phyloP scores from a whole-genome alignment of 2,113 vertebrate genomes.

The Xiphophorus hellerii region DNA sequence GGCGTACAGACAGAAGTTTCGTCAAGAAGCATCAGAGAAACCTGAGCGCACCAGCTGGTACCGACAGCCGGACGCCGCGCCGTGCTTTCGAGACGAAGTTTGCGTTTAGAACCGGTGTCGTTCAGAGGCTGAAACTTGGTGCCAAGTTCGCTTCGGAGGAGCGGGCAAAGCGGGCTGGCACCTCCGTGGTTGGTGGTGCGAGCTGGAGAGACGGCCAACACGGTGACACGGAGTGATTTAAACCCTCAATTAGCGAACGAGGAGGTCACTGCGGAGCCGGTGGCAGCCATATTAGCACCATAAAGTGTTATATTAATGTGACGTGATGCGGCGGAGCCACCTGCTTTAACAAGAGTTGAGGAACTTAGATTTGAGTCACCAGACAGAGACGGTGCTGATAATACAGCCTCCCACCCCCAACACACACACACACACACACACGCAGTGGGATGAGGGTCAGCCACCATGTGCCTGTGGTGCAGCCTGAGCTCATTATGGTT shows the following conservation, averaged over 20 bases:
- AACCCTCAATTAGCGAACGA: constrained; percentile 24
- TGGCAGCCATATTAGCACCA: constrained; percentile 56
- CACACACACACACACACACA: neutral
- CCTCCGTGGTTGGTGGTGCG: constrained; percentile 46
- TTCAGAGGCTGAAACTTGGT: constrained; percentile 47
- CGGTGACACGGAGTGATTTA: constrained; percentile 6
- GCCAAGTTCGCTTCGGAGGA: constrained; percentile 56
- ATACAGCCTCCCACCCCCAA: constrained; percentile 1
- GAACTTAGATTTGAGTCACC: constrained; percentile 21
- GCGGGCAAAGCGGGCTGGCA: constrained; percentile 11
- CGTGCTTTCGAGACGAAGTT: neutral
- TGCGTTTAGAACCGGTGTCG: neutral
- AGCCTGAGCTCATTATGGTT: constrained; percentile 44
- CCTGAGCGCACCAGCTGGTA: neutral
- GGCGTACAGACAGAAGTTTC: constrained; percentile 58
- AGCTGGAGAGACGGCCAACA: constrained; percentile 53
- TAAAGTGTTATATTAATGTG: constrained; percentile 28
- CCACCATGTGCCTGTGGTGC: constrained; percentile 32
- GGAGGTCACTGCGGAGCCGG: constrained; percentile 20
- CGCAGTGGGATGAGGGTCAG: constrained; percentile 33
- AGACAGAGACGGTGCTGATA: too few relatives aligned
- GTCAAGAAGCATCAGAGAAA: constrained; percentile 20
- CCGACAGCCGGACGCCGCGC: too few relatives aligned
- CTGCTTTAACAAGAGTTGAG: constrained; percentile 12
- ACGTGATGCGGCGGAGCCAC: neutral